Conservation (phyloP, 2,113 vertebrate genomes). For the Hypocryptadius cinnamomeus region DNA sequence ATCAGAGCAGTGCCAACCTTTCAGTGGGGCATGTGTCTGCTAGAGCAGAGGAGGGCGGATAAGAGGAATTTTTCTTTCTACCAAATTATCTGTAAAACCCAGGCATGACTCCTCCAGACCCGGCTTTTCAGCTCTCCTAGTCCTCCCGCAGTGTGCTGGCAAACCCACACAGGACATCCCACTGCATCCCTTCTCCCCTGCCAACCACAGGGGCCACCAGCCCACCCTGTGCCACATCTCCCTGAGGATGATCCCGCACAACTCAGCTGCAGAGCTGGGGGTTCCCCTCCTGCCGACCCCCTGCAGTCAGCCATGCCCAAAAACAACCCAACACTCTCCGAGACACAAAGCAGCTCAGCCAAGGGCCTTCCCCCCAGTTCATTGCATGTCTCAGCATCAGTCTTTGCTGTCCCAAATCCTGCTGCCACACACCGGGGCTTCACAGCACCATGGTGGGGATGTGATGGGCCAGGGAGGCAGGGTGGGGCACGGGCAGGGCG, state of each 20-base stretch:
- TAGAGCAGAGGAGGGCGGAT: background rate
- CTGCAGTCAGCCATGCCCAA: fast-evolving
- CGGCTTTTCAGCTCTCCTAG: background rate
- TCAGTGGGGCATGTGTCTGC: fast-evolving
- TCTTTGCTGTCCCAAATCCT: background rate
- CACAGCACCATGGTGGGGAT: conserved; percentile 92
- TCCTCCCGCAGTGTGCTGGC: too few species aligned
- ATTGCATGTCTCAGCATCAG: background rate
- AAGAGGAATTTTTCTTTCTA: background rate
- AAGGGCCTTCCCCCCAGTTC: background rate
- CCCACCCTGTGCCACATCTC: background rate
- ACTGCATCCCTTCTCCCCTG: background rate
- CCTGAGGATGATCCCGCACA: fast-evolving
- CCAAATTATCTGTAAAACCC: background rate
- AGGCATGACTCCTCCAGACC: fast-evolving
- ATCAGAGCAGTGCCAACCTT: background rate
- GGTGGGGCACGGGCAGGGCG: conserved; percentile 78
- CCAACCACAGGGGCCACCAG: background rate
- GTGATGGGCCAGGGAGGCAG: conserved; percentile 82
- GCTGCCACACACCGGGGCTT: background rate
- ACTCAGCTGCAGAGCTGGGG: background rate
- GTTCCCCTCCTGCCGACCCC: background rate
- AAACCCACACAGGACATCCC: fast-evolving
- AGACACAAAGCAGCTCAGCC: background rate
- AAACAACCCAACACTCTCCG: background rate